Evolutionary conservation across 2,113 vertebrate genomes (phyloP), one percentile per base, ranked within the genome.

Genomic region (Xyrauchen texanus): DNA sequence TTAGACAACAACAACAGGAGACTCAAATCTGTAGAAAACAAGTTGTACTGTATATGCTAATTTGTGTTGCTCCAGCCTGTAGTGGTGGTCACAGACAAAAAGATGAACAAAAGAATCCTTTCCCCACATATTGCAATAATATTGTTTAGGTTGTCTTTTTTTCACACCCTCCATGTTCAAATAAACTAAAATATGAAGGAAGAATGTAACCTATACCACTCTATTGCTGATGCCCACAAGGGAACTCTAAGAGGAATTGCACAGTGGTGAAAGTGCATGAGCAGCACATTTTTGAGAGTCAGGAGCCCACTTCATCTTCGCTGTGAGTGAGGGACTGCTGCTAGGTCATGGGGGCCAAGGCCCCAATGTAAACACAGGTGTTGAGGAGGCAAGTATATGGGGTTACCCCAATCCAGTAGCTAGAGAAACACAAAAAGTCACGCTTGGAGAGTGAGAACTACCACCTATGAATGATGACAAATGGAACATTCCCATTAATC

Each of bases 341-440:
- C 45, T 57, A 88, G 90, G 88, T 90, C 90, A 84, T 34, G 74
- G 68, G 78, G 90, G 91, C 91, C 85, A 87, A 91, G 91, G 91
- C 91, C 91, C 91, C 91, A 93, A 88, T 87, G 92, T 94, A 94
- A 95, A 95, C 93, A 94, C 93, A 95, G 94, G 91, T 94, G 93
- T 75, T 91, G 86, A 88, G 91, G 92, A 89, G 90, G 89, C 87
- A 85, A 84, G 82, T 52, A 58, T 87, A 77, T 77, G 68, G 79
- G 84, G 81, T 86, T 90, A 89, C 89, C 91, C 90, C 86, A 86
- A 76, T 87, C 88, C 79, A 85, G 86, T 90, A 88, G 87, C 92
- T 86, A 81, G 78, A 86, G 90, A 83, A 90, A 89, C 84, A 92
- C 87, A 77, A 85, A 85, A 87, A 88, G 76, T 87, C 87, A 88